Conservation (phyloP, 2,888 invertebrate species). For the Aporophyla nigra region DNA sequence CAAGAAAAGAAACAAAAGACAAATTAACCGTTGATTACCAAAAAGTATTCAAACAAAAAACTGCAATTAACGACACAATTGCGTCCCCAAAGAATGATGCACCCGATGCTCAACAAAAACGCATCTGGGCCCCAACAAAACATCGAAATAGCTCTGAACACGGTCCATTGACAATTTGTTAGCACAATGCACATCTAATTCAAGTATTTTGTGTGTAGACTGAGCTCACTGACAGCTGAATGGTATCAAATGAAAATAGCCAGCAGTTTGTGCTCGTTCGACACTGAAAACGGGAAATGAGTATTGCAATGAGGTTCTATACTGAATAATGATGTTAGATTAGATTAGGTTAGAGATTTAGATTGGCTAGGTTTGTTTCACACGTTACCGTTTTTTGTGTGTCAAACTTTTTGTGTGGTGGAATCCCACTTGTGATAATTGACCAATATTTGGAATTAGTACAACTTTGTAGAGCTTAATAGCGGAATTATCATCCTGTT, state of each 20-base stretch:
- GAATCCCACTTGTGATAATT: background rate
- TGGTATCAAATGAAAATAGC: constrained; percentile 68
- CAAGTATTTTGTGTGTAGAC: constrained; percentile 63
- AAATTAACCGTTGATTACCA: background rate
- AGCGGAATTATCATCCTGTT: background rate
- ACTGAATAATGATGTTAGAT: constrained; percentile 31
- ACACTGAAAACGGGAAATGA: constrained; percentile 66
- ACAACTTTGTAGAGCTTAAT: background rate
- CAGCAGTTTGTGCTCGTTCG: constrained; percentile 47
- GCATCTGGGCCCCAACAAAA: constrained; percentile 39
- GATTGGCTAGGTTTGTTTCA: constrained; percentile 2
- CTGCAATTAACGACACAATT: constrained; percentile 27
- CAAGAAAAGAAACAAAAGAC: constrained; percentile 13
- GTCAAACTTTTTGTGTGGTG: background rate
- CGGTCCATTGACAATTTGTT: constrained; percentile 69
- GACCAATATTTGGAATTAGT: background rate
- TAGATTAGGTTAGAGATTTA: constrained; percentile 14
- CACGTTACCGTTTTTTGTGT: background rate
- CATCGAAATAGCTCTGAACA: constrained; percentile 53
- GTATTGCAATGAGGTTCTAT: constrained; percentile 52
- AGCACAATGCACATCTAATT: constrained; percentile 73
- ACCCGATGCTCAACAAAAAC: constrained; percentile 32
- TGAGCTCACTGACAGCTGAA: constrained; percentile 62
- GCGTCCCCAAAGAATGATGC: constrained; percentile 31
- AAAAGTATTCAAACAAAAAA: constrained; percentile 29